phyloP scores from a whole-genome alignment of 2,888 invertebrate species.

The Andricus curvator region DNA sequence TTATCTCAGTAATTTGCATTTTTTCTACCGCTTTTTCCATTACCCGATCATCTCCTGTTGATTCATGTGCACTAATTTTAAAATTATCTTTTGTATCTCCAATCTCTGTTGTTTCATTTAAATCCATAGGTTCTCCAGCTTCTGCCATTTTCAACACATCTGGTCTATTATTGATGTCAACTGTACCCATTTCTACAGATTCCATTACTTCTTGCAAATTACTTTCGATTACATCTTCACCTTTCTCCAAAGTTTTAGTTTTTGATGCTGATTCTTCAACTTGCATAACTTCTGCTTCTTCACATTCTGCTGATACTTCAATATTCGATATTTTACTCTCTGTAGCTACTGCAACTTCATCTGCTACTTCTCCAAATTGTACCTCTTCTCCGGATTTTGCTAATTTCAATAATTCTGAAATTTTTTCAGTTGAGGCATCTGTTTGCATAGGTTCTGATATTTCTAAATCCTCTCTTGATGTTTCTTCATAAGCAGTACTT shows the following conservation, averaged over 20 bases:
- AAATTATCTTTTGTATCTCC: background rate
- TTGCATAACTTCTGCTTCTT: background rate
- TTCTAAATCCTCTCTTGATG: background rate
- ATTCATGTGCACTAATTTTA: slow-evolving; percentile 17
- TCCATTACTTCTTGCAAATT: background rate
- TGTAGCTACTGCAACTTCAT: background rate
- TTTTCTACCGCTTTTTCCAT: slow-evolving; percentile 40
- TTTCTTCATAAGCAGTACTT: background rate
- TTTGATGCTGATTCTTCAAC: background rate
- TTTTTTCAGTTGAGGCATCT: slow-evolving; percentile 5
- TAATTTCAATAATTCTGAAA: background rate
- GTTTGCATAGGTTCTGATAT: background rate
- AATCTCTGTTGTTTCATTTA: background rate
- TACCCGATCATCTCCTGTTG: background rate
- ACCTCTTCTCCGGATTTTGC: background rate
- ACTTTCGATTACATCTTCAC: no score
- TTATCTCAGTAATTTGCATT: background rate
- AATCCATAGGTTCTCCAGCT: background rate
- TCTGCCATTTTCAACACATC: slow-evolving; percentile 9
- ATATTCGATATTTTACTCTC: background rate
- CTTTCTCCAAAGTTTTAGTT: background rate
- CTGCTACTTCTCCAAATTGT: slow-evolving; percentile 5
- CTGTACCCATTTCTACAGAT: slow-evolving; percentile 28
- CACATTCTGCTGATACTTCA: background rate
- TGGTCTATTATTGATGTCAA: slow-evolving; percentile 1